phyloP scores from a whole-genome alignment of 1,140 invertebrate genomes.

The Penaeus chinensis region DNA sequence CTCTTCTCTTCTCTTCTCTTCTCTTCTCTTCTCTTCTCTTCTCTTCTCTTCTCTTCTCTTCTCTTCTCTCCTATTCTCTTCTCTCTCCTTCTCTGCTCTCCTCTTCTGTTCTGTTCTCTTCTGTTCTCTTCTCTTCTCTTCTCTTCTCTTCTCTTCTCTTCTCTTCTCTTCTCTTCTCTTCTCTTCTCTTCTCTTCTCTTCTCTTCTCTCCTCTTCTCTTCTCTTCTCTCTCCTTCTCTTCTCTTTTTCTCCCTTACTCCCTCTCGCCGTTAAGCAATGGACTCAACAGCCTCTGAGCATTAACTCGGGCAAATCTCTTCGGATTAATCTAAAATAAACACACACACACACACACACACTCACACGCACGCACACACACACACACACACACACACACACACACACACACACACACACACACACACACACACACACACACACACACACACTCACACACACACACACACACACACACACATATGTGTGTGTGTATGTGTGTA shows the following conservation, averaged over 20 bases:
- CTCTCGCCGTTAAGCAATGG: neutral
- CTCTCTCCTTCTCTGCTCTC: neutral
- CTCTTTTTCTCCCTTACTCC: neutral
- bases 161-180: neutral
- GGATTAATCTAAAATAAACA: neutral
- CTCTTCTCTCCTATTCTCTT: neutral
- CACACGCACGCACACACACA: neutral
- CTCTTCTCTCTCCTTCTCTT: neutral
- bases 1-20: neutral
- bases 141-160: neutral
- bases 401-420: neutral
- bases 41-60: neutral
- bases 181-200: neutral
- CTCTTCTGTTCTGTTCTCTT: neutral
- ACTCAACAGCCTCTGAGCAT: neutral
- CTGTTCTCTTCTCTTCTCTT: neutral
- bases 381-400: neutral
- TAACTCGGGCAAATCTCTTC: neutral
- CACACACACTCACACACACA: too few species aligned
- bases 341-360: neutral
- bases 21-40: neutral
- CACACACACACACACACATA: too few species aligned
- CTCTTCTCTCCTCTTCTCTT: neutral
- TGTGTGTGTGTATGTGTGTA: too few species aligned
- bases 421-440: neutral